Evolutionary conservation across 2,888 invertebrate species (phyloP).

Genomic region (Rotaria macrura): DNA sequence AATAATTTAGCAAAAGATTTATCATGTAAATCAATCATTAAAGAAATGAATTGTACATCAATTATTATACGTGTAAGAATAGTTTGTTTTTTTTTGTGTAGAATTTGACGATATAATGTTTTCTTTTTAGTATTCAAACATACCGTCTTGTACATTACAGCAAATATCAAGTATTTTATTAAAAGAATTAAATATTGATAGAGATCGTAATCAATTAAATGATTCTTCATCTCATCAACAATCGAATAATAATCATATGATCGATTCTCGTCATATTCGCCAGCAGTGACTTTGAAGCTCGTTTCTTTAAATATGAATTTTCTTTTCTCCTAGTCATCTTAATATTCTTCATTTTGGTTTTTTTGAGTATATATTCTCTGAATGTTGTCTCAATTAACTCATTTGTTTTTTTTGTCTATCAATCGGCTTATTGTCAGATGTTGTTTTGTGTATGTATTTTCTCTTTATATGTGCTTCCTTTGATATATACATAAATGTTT

Average conservation of each 20-base stretch:
- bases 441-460: conserved; percentile 6
- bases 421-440: not conserved
- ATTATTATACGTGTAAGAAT: not conserved
- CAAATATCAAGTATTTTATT: not conserved
- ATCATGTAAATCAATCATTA: not conserved
- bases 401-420: not conserved
- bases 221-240: not conserved
- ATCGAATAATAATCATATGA: not conserved
- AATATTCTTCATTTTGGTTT: not conserved
- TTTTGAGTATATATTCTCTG: not conserved
- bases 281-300: not conserved
- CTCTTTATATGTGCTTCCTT: not conserved
- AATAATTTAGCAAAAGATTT: not conserved
- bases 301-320: not conserved
- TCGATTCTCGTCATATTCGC: not conserved
- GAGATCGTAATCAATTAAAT: not conserved
- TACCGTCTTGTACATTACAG: not conserved
- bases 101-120: not conserved
- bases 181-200: not conserved
- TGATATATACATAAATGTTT: not conserved
- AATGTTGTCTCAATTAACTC: not conserved
- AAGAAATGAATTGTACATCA: not conserved
- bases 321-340: not conserved
- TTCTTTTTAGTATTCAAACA: not conserved
- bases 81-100: too few relatives aligned